Base-by-base conservation (phyloP, 2,797 vertebrate species). In the Anguilla marmorata region DNA sequence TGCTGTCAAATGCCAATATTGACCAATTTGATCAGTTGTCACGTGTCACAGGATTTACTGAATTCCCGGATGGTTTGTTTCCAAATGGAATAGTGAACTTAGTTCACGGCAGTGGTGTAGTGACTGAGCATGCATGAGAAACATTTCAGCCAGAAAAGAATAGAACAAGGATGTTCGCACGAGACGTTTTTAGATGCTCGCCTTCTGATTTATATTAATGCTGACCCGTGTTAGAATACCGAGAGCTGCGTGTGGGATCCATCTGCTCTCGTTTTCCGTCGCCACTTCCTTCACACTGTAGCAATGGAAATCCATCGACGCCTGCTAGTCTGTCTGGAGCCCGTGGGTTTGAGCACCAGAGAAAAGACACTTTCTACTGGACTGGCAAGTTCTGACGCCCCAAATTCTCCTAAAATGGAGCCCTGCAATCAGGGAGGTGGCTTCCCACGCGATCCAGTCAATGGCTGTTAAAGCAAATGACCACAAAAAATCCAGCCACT, bases 191-290 rank as follows among this genome's bases (percentile, higher is more conserved):
- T 56, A 92, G 93, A 94, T 96, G 93, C 91, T 92, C 92, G 93
- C 92, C 95, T 95, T 90, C 94, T 96, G 95, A 95, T 93, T 96
- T 92, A 88, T 89, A 95, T 96, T 95, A 76, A 96, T 92, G 93
- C 87, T 89, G 94, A 95, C 94, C 94, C 94, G 86, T 87, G 91
- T 90, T 95, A 86, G 91, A 92, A 54, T 88, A 89, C 87, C 93
- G 93, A 94, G 94, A 93, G 92, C 94, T 92, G 96, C 93, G 95
- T 94, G 94, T 95, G 96, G 92, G 94, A 95, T 96, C 95, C 96
- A 95, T 94, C 94, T 95, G 95, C 89, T 69, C 92, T 89, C 90
- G 85, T 90, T 80, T 90, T 85, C 21, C 63, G 88, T 90, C 85
- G 86, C 93, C 94, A 93, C 92, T 94, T 94, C 94, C 92, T 94